These are phyloP conservation scores for Ips typographus DNA, from an alignment of 1,140 invertebrate genomes.

Conservation along the genomic window DNA sequence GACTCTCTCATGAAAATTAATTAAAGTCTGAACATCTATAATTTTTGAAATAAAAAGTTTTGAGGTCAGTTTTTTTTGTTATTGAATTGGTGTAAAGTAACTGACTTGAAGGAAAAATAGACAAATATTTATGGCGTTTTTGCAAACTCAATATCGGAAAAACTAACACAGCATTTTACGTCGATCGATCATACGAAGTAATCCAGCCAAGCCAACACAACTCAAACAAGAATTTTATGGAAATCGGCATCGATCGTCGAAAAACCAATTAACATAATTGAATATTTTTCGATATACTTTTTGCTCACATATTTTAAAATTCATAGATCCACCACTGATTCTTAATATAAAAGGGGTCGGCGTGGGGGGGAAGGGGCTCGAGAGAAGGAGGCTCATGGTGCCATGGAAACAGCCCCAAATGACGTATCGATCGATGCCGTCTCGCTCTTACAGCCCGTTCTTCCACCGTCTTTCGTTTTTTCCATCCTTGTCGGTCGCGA, in stretches of 20 bases:
- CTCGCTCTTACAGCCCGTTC: constrained; percentile 40
- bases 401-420: constrained; percentile 52
- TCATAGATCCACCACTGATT: constrained; percentile 40
- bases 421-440: constrained; percentile 46
- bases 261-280: constrained; percentile 13
- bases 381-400: constrained; percentile 49
- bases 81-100: neutral
- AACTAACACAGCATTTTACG: too few species aligned
- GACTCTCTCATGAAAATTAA: constrained; percentile 17
- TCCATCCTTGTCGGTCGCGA: constrained; percentile 33
- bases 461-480: constrained; percentile 31
- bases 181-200: neutral
- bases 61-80: neutral
- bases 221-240: constrained; percentile 7
- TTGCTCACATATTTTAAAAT: constrained; percentile 28
- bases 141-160: neutral
- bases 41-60: constrained; percentile 5
- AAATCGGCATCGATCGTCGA: constrained; percentile 14
- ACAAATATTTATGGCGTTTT: neutral
- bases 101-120: neutral
- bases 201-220: neutral
- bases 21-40: constrained; percentile 17
- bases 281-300: constrained; percentile 21
- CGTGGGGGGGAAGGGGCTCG: constrained; percentile 25
- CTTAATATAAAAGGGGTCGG: constrained; percentile 48